Conservation (phyloP, 1,140 invertebrate genomes). For the Drosophila sp. region DNA sequence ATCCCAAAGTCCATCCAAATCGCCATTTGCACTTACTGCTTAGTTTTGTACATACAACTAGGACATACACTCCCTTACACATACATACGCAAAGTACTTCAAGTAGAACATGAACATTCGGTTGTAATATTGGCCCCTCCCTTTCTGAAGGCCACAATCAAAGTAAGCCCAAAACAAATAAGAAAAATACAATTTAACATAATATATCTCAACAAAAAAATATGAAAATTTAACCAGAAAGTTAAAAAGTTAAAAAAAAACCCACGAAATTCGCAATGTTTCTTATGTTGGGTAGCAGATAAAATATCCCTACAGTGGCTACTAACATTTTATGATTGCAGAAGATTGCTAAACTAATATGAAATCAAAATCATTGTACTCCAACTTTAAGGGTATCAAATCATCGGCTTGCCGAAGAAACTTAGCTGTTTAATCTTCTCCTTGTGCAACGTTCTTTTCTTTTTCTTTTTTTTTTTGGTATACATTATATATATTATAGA, state of each 20-base stretch:
- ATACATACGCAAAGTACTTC: constrained; percentile 28
- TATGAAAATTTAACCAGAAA: constrained; percentile 7
- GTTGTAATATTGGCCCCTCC: constrained; percentile 50
- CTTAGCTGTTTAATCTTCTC: constrained; percentile 9
- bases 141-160: constrained; percentile 44
- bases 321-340: background rate
- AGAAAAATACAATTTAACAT: constrained; percentile 9
- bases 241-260: constrained; percentile 18
- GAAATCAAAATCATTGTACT: background rate
- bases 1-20: constrained; percentile 43
- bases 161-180: constrained; percentile 26
- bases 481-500: constrained; percentile 35
- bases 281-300: constrained; percentile 44
- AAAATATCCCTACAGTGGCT: constrained; percentile 2
- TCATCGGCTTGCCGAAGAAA: constrained; percentile 1
- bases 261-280: constrained; percentile 31
- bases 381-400: background rate
- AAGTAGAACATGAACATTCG: constrained; percentile 52
- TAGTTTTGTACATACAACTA: constrained; percentile 49
- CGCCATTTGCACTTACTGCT: constrained; percentile 46
- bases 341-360: no score
- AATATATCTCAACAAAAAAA: constrained; percentile 15
- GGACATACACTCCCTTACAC: constrained; percentile 11
- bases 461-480: constrained; percentile 10
- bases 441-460: constrained; percentile 13